Conservation (phyloP, 2,888 invertebrate species). For the Hesperia comma region DNA sequence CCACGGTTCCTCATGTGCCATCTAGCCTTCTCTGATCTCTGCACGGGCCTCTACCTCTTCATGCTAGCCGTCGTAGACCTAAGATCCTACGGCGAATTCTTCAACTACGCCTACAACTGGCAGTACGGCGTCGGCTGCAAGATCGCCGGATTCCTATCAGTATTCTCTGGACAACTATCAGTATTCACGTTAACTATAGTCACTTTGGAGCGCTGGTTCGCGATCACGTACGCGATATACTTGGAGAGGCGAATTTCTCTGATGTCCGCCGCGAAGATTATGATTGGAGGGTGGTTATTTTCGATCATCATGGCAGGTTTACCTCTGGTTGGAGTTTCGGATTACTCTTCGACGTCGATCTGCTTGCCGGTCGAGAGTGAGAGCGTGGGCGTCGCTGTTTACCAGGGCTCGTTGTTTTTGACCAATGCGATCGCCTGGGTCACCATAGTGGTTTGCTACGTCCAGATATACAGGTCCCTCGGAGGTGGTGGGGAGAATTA, state of each 20-base stretch:
- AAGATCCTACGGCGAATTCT: slow-evolving; percentile 93
- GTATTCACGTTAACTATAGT: slow-evolving; percentile 94
- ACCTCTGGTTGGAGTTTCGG: slow-evolving; percentile 92
- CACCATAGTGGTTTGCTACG: slow-evolving; percentile 93
- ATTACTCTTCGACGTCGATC: slow-evolving; percentile 93
- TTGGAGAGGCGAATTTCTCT: slow-evolving; percentile 91
- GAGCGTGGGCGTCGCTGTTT: slow-evolving; percentile 87
- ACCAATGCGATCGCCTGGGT: slow-evolving; percentile 92
- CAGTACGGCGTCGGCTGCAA: slow-evolving; percentile 92
- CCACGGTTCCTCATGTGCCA: slow-evolving; percentile 85
- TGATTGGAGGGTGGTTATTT: slow-evolving; percentile 91
- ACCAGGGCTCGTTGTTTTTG: slow-evolving; percentile 89
- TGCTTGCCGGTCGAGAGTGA: slow-evolving; percentile 94
- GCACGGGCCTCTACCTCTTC: slow-evolving; percentile 92
- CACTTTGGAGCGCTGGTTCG: slow-evolving; percentile 93
- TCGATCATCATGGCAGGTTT: slow-evolving; percentile 90
- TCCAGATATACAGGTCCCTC: slow-evolving; percentile 92
- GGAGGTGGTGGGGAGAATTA: slow-evolving; percentile 88
- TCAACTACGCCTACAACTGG: slow-evolving; percentile 96
- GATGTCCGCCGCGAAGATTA: slow-evolving; percentile 88
- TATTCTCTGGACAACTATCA: slow-evolving; percentile 93
- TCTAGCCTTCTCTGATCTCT: slow-evolving; percentile 94
- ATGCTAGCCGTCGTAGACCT: slow-evolving; percentile 93
- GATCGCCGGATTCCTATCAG: slow-evolving; percentile 93
- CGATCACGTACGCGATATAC: slow-evolving; percentile 92